phyloP scores from a whole-genome alignment of 2,888 invertebrate species.

The Polyploca ridens region DNA sequence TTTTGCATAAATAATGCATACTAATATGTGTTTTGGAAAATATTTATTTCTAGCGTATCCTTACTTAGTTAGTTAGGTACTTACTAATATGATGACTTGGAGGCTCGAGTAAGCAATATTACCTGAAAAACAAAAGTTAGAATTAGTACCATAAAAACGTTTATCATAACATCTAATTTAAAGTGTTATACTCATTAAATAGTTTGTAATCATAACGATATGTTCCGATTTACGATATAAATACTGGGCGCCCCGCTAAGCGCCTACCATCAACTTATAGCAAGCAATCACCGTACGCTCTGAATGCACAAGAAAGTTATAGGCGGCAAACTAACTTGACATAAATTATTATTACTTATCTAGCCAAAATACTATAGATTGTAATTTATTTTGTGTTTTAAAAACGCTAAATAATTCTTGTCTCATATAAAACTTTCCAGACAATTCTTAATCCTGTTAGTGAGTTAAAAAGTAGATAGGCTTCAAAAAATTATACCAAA shows the following conservation, averaged over 20 bases:
- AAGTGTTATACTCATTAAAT: too few species aligned
- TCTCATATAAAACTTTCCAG: slow-evolving; percentile 64
- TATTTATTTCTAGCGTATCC: neutral
- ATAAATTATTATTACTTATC: too few species aligned
- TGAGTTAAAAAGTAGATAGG: slow-evolving; percentile 43
- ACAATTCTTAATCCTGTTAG: slow-evolving; percentile 64
- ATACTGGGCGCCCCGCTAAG: neutral
- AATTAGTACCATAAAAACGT: neutral
- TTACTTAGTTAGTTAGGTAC: neutral
- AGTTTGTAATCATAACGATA: neutral
- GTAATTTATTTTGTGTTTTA: neutral
- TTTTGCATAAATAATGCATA: too few species aligned
- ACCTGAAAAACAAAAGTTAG: neutral
- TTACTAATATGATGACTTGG: neutral
- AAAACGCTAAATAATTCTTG: slow-evolving; percentile 32
- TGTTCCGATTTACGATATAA: neutral
- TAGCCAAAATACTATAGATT: neutral
- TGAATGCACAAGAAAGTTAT: neutral
- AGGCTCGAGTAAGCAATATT: neutral
- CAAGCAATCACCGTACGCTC: slow-evolving; percentile 27
- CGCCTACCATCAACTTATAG: slow-evolving; percentile 47
- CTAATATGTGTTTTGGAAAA: too few species aligned
- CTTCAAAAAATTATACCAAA: slow-evolving; percentile 61
- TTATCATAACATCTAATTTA: too few species aligned
- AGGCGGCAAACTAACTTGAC: neutral